Base-by-base conservation (phyloP, 1,140 invertebrate genomes). In the Cotesia chilonis region DNA sequence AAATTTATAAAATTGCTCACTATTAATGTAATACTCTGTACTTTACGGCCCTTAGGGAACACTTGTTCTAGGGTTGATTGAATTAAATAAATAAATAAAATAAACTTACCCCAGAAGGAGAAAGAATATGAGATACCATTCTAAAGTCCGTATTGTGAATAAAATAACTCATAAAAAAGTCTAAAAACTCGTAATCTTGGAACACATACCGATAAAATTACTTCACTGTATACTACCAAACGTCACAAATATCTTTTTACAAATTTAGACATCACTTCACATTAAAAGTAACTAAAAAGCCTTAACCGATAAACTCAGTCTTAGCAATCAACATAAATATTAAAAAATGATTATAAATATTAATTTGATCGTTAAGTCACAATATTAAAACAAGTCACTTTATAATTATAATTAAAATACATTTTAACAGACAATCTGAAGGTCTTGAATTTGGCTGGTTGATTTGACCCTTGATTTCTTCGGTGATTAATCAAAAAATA, bases 81-180 rank as follows among this genome's bases (percentile, higher is more conserved):
- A 17, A 17, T 17, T 17, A 2, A 17, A 10, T 67, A n/a, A 12
- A 51, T 72, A 51, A 36, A 80, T 77, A 80, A 14, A 14, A 14
- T 14, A 14, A 0, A 14, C 14, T 14, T 57, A 84, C 83, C 75
- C 82, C 83, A 10, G 83, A 74, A 10, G 80, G 78, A 55, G 82
- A 79, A 51, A 84, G 77, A 37, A 83, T 76, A 75, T 84, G 82
- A 12, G 82, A 84, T 7, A 83, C 82, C 83, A 84, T 84, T 71
- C 76, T 82, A 70, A 47, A 65, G 63, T 71, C 68, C 10, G 78
- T 78, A 60, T 82, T 78, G 52, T 71, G 60, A 51, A 75, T 70
- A n/a, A 75, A 77, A 76, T 78, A 76, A 76, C 81, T 84, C 83
- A 84, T 83, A 83, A 83, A 84, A 72, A 75, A 70, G 68, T 55